Evolutionary conservation across 2,888 invertebrate species (phyloP).

Genomic region (Eristalis tenax): DNA sequence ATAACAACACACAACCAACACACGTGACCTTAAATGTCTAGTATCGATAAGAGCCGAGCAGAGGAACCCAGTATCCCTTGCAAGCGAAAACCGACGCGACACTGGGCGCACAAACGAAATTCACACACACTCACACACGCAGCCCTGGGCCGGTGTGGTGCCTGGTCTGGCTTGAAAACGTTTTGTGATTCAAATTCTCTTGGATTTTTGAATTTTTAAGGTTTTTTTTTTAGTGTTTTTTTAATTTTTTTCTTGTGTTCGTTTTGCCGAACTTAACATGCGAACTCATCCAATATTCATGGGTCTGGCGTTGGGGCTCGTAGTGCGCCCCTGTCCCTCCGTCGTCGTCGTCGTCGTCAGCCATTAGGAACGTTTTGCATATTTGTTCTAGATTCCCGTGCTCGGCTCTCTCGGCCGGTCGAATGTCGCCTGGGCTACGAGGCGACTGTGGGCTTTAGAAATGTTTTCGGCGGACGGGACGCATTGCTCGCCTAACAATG

Average conservation of each 20-base stretch:
- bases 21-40: conserved; percentile 57
- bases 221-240: background rate
- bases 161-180: background rate
- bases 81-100: conserved; percentile 3
- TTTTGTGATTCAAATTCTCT: conserved; percentile 45
- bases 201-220: conserved; percentile 28
- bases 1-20: conserved; percentile 12
- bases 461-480: background rate
- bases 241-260: background rate
- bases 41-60: conserved; percentile 39
- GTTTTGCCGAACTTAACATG: conserved; percentile 34
- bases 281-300: conserved; percentile 62
- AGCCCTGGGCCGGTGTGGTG: background rate
- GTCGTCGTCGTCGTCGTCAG: background rate
- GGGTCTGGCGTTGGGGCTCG: background rate
- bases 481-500: conserved; percentile 54
- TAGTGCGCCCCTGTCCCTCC: background rate
- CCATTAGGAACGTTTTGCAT: conserved; percentile 17
- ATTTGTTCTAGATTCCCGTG: background rate
- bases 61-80: background rate
- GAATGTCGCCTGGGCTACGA: background rate
- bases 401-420: background rate
- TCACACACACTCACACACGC: background rate
- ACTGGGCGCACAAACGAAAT: background rate
- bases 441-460: too few relatives aligned